A percentile compares a stretch with the other conserved stretches of the same genome.
Conservation (phyloP, 2,888 invertebrate genomes). For the Harpagoxenus sublaevis region DNA sequence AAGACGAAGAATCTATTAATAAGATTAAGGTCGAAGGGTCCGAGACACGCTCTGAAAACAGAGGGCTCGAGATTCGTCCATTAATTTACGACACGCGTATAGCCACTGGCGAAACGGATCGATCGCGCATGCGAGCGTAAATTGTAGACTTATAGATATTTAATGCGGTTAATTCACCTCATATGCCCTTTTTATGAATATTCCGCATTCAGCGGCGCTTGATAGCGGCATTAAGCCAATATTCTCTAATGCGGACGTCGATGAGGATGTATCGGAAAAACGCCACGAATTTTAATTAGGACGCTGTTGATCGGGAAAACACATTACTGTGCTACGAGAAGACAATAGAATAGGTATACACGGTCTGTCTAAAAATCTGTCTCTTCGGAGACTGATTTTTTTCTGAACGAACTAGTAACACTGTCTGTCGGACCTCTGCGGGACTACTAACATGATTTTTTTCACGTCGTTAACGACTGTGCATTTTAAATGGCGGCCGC, state of each 20-base stretch:
- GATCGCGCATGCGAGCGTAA: slow-evolving; percentile 16
- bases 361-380: no score
- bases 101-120: neutral
- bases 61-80: neutral
- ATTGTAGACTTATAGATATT: slow-evolving; percentile 12
- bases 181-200: slow-evolving; percentile 18
- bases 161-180: slow-evolving; percentile 17
- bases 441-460: no score
- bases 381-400: no score
- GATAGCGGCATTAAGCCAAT: slow-evolving; percentile 18
- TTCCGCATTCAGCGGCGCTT: neutral
- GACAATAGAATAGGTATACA: neutral
- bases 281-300: neutral
- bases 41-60: neutral
- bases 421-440: no score
- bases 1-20: slow-evolving; percentile 3
- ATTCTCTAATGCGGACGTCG: neutral
- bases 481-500: no score
- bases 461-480: no score
- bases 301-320: neutral
- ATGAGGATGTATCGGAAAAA: neutral
- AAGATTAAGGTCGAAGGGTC: slow-evolving; percentile 10
- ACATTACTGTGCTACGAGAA: neutral
- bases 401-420: no score
- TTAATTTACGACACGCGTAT: slow-evolving; percentile 24